Evolutionary conservation across 2,797 vertebrate species (phyloP), one percentile per base, ranked within the genome.

Genomic region (Danio tinwini): DNA sequence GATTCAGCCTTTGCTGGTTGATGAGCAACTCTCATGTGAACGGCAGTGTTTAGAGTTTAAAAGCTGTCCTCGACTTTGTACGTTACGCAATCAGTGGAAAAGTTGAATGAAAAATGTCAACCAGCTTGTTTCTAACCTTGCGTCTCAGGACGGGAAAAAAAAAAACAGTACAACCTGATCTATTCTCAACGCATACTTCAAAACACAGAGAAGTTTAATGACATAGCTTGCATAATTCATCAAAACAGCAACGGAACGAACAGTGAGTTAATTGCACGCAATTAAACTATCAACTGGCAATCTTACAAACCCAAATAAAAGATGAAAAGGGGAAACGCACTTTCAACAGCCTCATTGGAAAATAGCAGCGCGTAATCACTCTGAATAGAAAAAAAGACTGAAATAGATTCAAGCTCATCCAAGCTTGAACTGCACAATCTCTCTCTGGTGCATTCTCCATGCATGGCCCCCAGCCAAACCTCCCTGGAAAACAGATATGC

Each of bases 301-400:
- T 29, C 8, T 53, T 37, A 58, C 45, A 17, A 58, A 45, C 53
- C 50, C 61, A 76, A 55, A 45, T 45, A 65, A 81, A 63, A 12
- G 10, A 56, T 55, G 55, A 63, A 40, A 76, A n/a, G 50, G 16
- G 9, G 29, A 13, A 11, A 71, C 53, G 29, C 1, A 8, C 40
- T 74, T 82, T 82, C 69, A 53, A 74, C 55, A 74, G 75, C 81
- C 75, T 65, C 56, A 7, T 13, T 67, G 82, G 16, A 84, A 72
- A 69, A 4, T 59, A 56, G 42, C 37, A 68, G 39, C 44, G 73
- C 19, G 37, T 40, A 73, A 71, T 17, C 17, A 55, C 19, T 19
- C n/a, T 29, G 29, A 29, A 29, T 29, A 29, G n/a, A n/a, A 50
- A 71, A 73, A 71, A 19, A 17, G 39, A 74, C 16, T 0, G 5